These are phyloP conservation scores for Arctocebus calabarensis DNA, from an alignment of 2,797 vertebrate genomes.

Conservation along the genomic window DNA sequence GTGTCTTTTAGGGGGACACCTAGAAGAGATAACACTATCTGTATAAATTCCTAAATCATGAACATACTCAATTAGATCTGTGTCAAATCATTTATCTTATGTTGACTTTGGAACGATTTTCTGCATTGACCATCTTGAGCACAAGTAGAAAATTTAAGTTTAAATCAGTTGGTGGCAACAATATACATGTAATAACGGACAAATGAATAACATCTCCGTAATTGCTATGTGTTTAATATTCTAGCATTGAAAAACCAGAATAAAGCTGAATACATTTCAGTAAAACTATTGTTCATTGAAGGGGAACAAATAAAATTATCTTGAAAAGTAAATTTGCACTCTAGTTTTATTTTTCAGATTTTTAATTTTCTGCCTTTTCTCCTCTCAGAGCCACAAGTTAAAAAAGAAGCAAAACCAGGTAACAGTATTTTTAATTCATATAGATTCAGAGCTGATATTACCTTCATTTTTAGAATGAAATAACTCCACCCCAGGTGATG, in stretches of 20 bases:
- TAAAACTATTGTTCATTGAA: not conserved
- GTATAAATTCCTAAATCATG: not conserved
- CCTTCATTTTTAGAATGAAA: not conserved
- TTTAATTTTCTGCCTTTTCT: not conserved
- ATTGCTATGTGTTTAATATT: not conserved
- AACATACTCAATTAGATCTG: not conserved
- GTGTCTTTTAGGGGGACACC: not conserved
- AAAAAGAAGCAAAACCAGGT: conserved; percentile 72
- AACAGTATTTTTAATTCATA: conserved; percentile 12
- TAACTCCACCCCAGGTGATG: not conserved
- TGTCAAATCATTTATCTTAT: conserved; percentile 16
- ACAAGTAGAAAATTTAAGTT: conserved; percentile 5
- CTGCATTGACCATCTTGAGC: not conserved
- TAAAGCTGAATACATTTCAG: not conserved
- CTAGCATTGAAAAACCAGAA: not conserved
- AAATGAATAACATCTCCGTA: not conserved
- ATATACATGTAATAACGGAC: not conserved
- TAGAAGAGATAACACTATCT: not conserved
- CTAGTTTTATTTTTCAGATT: not conserved
- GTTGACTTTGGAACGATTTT: not conserved
- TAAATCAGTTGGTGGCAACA: not conserved
- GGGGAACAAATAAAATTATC: not conserved
- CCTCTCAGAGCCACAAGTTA: conserved; percentile 53
- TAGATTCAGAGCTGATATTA: not conserved
- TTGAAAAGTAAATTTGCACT: not conserved